Evolutionary conservation across 2,888 invertebrate species (phyloP), one percentile per base, ranked within the genome.

Genomic region (Drosophila paramelanica): DNA sequence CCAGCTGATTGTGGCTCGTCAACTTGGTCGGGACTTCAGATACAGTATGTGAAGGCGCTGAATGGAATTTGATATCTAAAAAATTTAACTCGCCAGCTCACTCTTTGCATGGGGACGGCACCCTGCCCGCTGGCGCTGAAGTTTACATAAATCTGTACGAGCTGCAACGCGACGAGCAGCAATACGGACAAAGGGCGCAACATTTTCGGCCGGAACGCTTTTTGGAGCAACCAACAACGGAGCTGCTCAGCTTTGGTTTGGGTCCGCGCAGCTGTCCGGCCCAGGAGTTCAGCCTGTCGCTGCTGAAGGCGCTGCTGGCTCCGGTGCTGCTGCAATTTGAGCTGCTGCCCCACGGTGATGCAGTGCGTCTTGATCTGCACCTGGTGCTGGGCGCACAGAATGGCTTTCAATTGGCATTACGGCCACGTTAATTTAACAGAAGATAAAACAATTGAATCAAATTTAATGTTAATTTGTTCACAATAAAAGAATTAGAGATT

Each of bases 1-100:
- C 33, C 95, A 95, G 3, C 46, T 78, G 13, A 75, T 89, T 25
- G 67, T 89, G 7, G 78, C 52, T 0, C 68, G 89, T 1, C 61
- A 89, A 14, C 66, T 89, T 0, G 64, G 42, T 0, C 39, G 66
- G 27, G 76, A 89, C 20, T 89, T 89, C 23, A 6, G 46, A 0
- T 89, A 89, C 47, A 83, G 89, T 89, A 53, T 55, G 81, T 60
- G 1, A 3, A 5, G n/a, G 0, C 4, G 6, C n/a, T 10, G 4
- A 2, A 25, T 50, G 3, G 0, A 1, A 10, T 5, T 14, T n/a
- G 3, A 1, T 0, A 13, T 13, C n/a, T 2, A 8, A 5, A 5
- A 11, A 7, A 25, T 31, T 7, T 13, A 8, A 6, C 2, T 53
- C 4, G 11, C 7, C 47, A 89, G 89, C 79, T 1, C 85, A 89